Evolutionary conservation across 2,113 vertebrate species (phyloP), one percentile per base, ranked within the genome.

Genomic region (Athene noctua): DNA sequence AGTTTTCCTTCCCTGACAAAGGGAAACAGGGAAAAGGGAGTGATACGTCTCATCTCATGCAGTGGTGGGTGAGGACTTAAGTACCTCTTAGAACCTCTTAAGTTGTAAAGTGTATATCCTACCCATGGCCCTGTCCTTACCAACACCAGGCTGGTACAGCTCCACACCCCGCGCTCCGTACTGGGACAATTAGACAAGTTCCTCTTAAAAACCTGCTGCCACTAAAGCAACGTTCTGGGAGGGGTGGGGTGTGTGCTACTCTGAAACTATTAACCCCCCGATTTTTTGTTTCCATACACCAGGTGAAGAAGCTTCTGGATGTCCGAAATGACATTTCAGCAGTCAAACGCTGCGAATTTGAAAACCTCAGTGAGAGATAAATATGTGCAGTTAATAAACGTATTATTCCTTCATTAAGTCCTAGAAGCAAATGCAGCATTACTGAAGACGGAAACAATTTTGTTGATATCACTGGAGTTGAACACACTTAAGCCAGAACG

Each of bases 361-460:
- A 90, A 90, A 71, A 84, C 10, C 46, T 78, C 42, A 2, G 49
- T 38, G 44, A 34, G 38, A 90, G 68, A 55, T 13, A 62, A 93
- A 75, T 25, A 30, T 1, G 18, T 51, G 42, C 57, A 78, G 36
- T 55, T 74, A 86, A 86, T 67, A 86, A 74, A 57, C 12, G 4
- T 21, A 32, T 81, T 92, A 51, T 52, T 80, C 59, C 52, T 80
- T 46, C 52, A 71, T 40, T 44, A 42, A 68, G 40, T 20, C 54
- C 86, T 52, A 61, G 72, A n/a, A 83, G 20, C 80, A 86, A 94
- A 84, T 9, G 61, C 67, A 85, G 75, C 61, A 47, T 95, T 96
- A 90, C 95, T 88, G 92, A 94, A 62, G 83, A 85, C 0, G 81
- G 91, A 97, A 97, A 97, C 91, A 94, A 97, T 94, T 91, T 73